A percentile compares a stretch with the other conserved stretches of the same genome.
Conservation (phyloP, 1,140 invertebrate genomes). For the Cyphomyrmex costatus region DNA sequence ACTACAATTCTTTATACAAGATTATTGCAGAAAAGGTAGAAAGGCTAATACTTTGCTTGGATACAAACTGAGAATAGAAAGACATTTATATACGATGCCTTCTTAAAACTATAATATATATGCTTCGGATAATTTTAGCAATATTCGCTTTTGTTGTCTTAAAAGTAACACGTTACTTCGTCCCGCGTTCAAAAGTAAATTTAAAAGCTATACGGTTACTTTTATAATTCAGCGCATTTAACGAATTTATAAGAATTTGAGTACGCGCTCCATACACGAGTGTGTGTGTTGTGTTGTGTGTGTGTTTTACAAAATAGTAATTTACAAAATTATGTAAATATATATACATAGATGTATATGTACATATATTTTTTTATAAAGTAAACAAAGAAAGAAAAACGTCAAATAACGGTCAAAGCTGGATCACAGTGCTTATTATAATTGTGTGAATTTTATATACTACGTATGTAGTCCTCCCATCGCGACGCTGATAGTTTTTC, state of each 20-base stretch:
- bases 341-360: conserved; percentile 27
- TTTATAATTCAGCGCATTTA: conserved; percentile 4
- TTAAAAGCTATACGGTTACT: background rate
- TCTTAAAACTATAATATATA: conserved; percentile 4
- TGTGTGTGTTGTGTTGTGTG: too few species aligned
- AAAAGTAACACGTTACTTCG: conserved; percentile 25
- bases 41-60: background rate
- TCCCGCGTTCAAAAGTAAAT: background rate
- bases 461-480: too few species aligned
- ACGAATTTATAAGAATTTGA: conserved; percentile 19
- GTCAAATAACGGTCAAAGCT: too few species aligned
- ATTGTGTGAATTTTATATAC: too few species aligned
- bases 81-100: background rate
- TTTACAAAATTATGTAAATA: conserved; percentile 21
- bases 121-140: background rate
- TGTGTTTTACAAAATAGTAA: conserved; percentile 43
- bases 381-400: too few species aligned
- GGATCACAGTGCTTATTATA: too few species aligned
- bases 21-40: background rate
- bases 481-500: too few species aligned
- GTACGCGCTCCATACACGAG: background rate
- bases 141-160: background rate
- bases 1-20: background rate
- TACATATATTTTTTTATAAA: conserved; percentile 65
- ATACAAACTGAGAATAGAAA: background rate